Percentiles rank a stretch among this genome's conserved stretches.
Conservation (phyloP, 1,140 invertebrate species). For the Lamellibrachia luymesi region DNA sequence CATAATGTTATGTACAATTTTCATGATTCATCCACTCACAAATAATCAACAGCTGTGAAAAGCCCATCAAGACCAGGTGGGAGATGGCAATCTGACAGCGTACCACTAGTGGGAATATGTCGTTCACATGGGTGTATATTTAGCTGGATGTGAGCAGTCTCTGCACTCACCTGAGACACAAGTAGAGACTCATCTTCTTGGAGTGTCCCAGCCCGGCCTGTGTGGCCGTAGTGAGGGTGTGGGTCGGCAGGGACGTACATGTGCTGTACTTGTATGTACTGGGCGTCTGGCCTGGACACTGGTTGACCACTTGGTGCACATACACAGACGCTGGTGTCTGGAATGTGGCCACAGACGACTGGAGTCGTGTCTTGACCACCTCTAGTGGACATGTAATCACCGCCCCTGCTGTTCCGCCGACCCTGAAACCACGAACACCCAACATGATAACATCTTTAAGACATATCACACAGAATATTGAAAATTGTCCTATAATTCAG, state of each 20-base stretch:
- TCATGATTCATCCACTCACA: not conserved
- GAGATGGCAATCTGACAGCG: not conserved
- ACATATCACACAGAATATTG: no score
- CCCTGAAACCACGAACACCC: constrained; percentile 62
- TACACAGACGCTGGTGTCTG: not conserved
- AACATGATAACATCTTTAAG: not conserved
- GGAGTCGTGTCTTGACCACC: constrained; percentile 96
- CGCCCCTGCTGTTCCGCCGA: constrained; percentile 92
- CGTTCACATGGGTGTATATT: no score
- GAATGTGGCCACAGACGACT: constrained; percentile 71
- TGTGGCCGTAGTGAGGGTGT: not conserved
- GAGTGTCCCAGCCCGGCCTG: not conserved
- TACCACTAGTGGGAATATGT: not conserved
- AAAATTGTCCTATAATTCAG: no score
- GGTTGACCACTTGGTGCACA: not conserved
- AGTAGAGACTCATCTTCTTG: not conserved
- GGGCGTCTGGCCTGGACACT: not conserved
- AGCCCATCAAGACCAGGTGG: not conserved
- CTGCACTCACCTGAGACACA: not conserved
- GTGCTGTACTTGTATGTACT: not conserved
- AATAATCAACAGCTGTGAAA: not conserved
- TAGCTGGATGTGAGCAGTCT: not conserved
- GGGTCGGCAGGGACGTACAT: not conserved
- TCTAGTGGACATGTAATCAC: constrained; percentile 97
- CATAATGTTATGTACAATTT: not conserved